Base-by-base conservation (phyloP, 2,113 vertebrate genomes). In the Halcyon senegalensis region DNA sequence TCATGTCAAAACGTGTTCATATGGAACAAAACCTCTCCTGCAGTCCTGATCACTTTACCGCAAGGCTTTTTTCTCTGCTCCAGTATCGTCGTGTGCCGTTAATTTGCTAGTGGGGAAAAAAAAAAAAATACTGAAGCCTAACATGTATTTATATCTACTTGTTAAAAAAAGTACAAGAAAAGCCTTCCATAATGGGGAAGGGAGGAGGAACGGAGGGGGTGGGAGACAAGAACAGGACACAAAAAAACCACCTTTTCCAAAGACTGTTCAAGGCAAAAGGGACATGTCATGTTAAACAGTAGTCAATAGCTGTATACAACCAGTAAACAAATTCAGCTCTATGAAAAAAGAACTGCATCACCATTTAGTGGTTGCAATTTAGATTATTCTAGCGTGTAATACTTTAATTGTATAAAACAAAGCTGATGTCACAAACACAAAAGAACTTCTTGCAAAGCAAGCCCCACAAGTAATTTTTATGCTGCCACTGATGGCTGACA, bases 381-480 rank as follows among this genome's bases (percentile, higher is more conserved):
- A 98, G 99, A 98, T 99, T 99, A 99, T 99, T 99, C 98, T 99
- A 99, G 98, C 98, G 96, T 99, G 98, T 99, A 99, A 99, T 98
- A 98, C 98, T 99, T 99, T 99, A 99, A 99, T 99, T 99, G 98
- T 99, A 98, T 98, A 99, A 99, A 99, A 99, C 98, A 99, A 99
- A 99, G 98, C 98, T 98, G 97, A 98, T 99, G 98, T 99, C 98
- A 98, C 98, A 98, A 98, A 98, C 98, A 99, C 98, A 98, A 98
- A 98, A 98, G 98, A 98, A 98, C 94, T 97, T 98, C 97, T 98
- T 98, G 97, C 98, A 98, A 98, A 98, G 97, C 98, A 98, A 98
- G 98, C 98, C 98, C 98, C 97, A 98, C 96, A 98, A 98, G 98
- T 98, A 98, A 99, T 99, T 98, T 99, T 98, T 98, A 98, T 96